These are phyloP conservation scores for Mesoligia furuncula DNA, from an alignment of 2,888 invertebrate genomes.

Conservation along the genomic window DNA sequence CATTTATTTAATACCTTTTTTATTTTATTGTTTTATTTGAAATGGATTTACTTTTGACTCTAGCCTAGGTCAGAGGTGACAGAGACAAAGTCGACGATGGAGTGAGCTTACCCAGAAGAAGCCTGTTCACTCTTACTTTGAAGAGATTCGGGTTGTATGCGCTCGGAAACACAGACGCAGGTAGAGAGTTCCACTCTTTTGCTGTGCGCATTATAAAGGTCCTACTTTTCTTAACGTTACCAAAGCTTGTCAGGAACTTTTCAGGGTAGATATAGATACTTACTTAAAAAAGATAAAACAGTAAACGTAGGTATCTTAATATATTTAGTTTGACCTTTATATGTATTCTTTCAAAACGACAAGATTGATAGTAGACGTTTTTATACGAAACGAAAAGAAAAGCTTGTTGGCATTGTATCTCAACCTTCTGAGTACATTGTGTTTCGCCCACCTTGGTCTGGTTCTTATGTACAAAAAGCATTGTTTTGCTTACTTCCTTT, in stretches of 20 bases:
- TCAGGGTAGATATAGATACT: not conserved
- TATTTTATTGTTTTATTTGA: too few species aligned
- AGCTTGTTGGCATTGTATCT: slow-evolving; percentile 20
- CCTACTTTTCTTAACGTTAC: not conserved
- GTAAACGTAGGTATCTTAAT: not conserved
- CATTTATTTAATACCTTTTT: not conserved
- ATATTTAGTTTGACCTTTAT: slow-evolving; percentile 18
- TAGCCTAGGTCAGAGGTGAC: too few species aligned
- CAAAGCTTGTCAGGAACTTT: not conserved
- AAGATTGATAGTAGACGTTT: slow-evolving; percentile 3
- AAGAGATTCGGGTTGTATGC: too few species aligned
- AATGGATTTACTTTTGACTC: too few species aligned
- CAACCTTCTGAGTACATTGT: slow-evolving; percentile 24
- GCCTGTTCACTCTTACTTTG: too few species aligned
- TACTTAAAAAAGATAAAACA: not conserved
- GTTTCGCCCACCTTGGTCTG: slow-evolving; percentile 30
- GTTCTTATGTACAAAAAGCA: slow-evolving; percentile 23
- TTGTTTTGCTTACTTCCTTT: slow-evolving; percentile 32
- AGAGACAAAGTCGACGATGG: too few species aligned
- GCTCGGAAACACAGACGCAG: too few species aligned
- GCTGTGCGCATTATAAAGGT: too few species aligned
- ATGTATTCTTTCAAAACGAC: not conserved
- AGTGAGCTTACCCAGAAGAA: too few species aligned
- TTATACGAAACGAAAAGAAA: slow-evolving; percentile 19
- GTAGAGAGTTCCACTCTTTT: too few species aligned